Base-by-base conservation (phyloP, 23 tunicate genomes). In the Trididemnum nubilum region DNA sequence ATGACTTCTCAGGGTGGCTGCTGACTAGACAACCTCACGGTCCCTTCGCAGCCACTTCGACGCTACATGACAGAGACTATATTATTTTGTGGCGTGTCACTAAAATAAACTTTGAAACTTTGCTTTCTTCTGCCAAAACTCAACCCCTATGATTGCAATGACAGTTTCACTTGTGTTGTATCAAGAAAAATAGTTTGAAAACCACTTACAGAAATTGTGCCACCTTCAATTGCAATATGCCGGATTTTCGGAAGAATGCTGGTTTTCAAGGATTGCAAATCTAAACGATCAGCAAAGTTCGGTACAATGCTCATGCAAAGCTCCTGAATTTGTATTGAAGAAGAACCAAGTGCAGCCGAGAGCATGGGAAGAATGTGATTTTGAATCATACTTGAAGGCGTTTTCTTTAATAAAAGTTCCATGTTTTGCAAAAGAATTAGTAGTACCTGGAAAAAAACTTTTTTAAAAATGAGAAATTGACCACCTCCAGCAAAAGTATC, bases 321-420 rank as follows among this genome's bases (percentile, higher is more conserved):
- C 65, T 89, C 98, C 66, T 94, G 95, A 27, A 89, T 85, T 60
- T 89, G 87, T 2, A 81, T 44, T 22, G 95, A 89, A 0, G 91
- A 72, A 30, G 95, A 79, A 23, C 65, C 87, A 28, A 94, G 88
- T 28, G 98, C 82, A 39, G 92, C 44, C 38, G 86, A 58, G 18
- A 94, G 64, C 98, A 94, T 89, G 35, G 98, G 98, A 4, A 94
- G 81, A 5, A 94, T 51, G 71, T 94, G 88, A 57, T 63, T 83
- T 54, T 89, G 89, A 22, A 89, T 74, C 44, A 49, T 63, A 0
- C 70, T 72, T 25, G 85, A 44, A 25, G 98, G 85, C 28, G 98
- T 86, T 34, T 93, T 93, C 33, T 69, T 51, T 38, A 93, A 73
- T 1, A 93, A 34, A 18, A 93, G 67, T 30, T 93, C 98, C 98